Base-by-base conservation (phyloP, 64 coral and sea anemone genomes). In the Catalaphyllia jardinei region DNA sequence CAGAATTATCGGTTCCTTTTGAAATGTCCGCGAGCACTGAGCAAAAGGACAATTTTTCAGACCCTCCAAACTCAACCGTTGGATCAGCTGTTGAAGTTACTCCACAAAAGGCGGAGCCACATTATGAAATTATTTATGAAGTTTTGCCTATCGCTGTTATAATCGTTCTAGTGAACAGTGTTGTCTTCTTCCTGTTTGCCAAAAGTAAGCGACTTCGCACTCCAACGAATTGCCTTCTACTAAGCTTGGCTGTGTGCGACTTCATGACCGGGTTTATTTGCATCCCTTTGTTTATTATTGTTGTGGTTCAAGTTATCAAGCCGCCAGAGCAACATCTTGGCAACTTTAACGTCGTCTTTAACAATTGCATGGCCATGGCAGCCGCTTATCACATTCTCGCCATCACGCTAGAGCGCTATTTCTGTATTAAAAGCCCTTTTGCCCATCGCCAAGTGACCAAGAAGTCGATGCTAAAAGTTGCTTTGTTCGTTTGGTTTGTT, bases 221-320 rank as follows among this genome's bases (percentile, higher is more conserved):
- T n/a, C 79, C 94, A 10, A 79, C 83, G 19, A 95, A 95, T 86
- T 92, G 76, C 79, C 80, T 95, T 52, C 90, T 95, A 6, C 50
- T 95, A 1, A 95, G 94, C 30, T 80, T 95, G 17, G 90, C 89
- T 25, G 54, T 95, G 11, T 88, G 88, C 27, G 94, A 95, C 79
- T 95, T 95, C 14, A 62, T 92, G 27, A 95, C 79, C 9, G 94
- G 94, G 16, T 52, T 84, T 16, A 39, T 95, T 10, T 83, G 82
- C 28, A 89, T 92, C 10, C 90, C 90, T 38, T 71, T 92, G 28
- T 86, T 92, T 22, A 52, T 92, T 25, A 46, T 50, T 71, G 63
- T 71, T 25, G 74, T 76, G 29, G 13, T 88, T 24, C 49, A 12
- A 38, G 42, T 29, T 7, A 31, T 38, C 3, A 60, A 50, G 27